Conservation (phyloP, 2,113 vertebrate species). For the Emydocephalus ijimae region DNA sequence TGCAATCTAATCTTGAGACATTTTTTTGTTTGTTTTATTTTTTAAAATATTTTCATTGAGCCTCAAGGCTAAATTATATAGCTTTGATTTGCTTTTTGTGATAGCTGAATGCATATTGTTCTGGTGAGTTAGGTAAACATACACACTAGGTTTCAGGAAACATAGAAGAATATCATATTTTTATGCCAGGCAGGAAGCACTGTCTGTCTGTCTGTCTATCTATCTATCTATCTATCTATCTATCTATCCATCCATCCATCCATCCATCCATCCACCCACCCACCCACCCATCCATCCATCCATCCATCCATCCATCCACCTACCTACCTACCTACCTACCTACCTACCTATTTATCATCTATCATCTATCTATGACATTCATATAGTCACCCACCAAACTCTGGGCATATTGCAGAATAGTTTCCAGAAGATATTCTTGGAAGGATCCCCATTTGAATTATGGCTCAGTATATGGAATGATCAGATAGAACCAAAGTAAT, state of each 20-base stretch:
- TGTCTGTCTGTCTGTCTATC: too few relatives aligned
- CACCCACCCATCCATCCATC: too few relatives aligned
- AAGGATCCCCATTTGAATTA: neutral
- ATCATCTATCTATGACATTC: too few relatives aligned
- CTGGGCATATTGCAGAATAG: neutral
- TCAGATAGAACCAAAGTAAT: neutral
- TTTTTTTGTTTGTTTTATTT: neutral
- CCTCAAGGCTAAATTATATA: neutral
- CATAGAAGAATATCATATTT: neutral
- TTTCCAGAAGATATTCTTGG: neutral
- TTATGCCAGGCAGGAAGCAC: neutral
- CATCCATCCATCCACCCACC: too few relatives aligned
- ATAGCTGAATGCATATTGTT: neutral
- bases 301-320: too few relatives aligned
- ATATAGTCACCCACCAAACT: neutral
- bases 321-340: too few relatives aligned
- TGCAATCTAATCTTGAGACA: slow-evolving; percentile 8
- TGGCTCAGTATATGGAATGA: neutral
- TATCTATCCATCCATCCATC: too few relatives aligned
- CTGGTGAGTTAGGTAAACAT: slow-evolving; percentile 9
- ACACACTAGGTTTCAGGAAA: slow-evolving; percentile 22
- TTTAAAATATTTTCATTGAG: slow-evolving; percentile 1
- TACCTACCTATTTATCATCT: too few relatives aligned
- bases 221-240: too few relatives aligned
- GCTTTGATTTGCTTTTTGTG: neutral